Base-by-base conservation (phyloP, 2,888 invertebrate species). In the Calliphora vomitoria region DNA sequence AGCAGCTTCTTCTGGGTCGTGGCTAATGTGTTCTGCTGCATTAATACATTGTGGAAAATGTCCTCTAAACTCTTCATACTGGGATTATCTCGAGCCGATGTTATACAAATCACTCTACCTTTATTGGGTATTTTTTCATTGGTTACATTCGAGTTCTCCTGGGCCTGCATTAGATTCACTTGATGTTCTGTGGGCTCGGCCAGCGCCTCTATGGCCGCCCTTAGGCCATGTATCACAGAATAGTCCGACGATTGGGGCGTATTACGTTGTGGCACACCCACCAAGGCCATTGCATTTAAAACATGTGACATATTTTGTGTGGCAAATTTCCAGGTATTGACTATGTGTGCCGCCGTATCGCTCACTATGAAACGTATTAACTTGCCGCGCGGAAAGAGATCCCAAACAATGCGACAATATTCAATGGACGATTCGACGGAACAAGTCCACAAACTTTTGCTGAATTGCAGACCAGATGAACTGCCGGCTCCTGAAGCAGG, bases 391-490 rank as follows among this genome's bases (percentile, higher is more conserved):
- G 99, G 98, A 94, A 98, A 99, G n/a, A 99, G 95, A 94, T 99
- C 99, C 97, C 98, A 98, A 0, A 98, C 98, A 90, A 99, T 98
- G 35, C 99, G 96, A 91, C 98, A 98, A 92, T 99, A 99, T 94
- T 99, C 99, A 85, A 99, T 96, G 0, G 98, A 97, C 1, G 98
- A 97, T 94, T 99, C 99, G 0, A 99, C 97, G 89, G 97, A 97
- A 91, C 98, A 98, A 0, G 99, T 99, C 99, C 99, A 99, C 78
- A 99, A 93, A 0, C 98, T 97, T 94, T 99, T 99, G 88, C 96
- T 96, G 87, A 99, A 96, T 1, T 98, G 97, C 8, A 97, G 96
- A 10, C 97, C 96, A 62, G 98, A 94, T 0, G 96, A 69, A 60
- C 89, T 88, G 8, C 90, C 89, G n/a, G 71, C 25, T 8, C 47